A percentile compares a stretch with the other conserved stretches of the same genome.
phyloP scores from a whole-genome alignment of 2,113 vertebrate genomes.

The Caracal caracal region DNA sequence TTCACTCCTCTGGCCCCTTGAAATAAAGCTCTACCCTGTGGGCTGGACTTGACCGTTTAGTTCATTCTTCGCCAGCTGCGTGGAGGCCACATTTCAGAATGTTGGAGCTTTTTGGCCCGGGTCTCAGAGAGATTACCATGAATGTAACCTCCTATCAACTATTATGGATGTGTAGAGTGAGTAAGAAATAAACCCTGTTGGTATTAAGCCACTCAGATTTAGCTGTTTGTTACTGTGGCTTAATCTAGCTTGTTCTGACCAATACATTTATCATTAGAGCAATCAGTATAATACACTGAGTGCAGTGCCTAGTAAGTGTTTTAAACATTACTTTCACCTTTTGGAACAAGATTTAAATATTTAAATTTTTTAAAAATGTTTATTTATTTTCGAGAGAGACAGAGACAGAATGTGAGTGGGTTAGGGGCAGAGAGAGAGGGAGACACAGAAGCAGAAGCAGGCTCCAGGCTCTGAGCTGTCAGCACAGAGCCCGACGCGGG shows the following conservation, averaged over 20 bases:
- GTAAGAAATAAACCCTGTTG: not conserved
- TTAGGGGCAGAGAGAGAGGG: too few species aligned
- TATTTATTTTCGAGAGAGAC: too few species aligned
- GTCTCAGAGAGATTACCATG: not conserved
- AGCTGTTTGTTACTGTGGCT: not conserved
- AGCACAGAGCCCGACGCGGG: too few species aligned
- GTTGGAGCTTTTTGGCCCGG: not conserved
- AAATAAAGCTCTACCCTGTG: not conserved
- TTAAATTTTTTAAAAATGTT: conserved; percentile 16
- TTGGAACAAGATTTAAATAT: conserved; percentile 19
- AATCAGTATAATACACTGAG: not conserved
- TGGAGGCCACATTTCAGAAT: not conserved
- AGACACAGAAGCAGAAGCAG: too few species aligned
- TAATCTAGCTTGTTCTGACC: not conserved
- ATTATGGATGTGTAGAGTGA: not conserved
- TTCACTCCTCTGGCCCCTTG: not conserved
- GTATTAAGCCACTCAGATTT: not conserved
- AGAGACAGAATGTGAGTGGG: too few species aligned
- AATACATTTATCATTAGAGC: not conserved
- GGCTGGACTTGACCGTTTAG: not conserved
- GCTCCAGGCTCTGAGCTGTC: too few species aligned
- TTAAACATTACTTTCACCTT: conserved; percentile 1
- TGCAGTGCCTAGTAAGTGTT: conserved; percentile 22
- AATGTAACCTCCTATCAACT: not conserved
- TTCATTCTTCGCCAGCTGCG: not conserved